Conservation (phyloP, 2,113 vertebrate species). For the Urocynchramus pylzowi region DNA sequence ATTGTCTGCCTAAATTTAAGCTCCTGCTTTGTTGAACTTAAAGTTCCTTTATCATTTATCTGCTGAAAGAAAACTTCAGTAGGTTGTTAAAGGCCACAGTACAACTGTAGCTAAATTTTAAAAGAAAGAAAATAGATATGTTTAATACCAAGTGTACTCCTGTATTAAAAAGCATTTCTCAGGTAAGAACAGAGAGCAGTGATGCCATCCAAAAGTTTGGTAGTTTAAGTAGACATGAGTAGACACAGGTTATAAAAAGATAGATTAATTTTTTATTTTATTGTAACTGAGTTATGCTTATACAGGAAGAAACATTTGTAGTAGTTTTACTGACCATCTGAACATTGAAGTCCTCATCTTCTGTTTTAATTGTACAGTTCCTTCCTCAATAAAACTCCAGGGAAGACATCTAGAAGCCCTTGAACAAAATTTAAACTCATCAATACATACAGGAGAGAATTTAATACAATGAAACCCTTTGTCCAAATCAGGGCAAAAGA, state of each 20-base stretch:
- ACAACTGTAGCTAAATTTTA: neutral
- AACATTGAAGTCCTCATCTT: neutral
- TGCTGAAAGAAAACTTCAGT: neutral
- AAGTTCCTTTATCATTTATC: neutral
- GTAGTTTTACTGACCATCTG: neutral
- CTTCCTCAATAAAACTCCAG: neutral
- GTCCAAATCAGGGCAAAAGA: neutral
- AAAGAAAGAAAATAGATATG: neutral
- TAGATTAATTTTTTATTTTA: neutral
- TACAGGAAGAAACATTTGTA: neutral
- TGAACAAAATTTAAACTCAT: neutral
- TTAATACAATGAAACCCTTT: neutral
- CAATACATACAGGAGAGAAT: neutral
- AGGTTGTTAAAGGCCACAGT: neutral
- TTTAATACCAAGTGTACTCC: neutral
- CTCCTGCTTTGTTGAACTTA: neutral
- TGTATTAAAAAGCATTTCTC: neutral
- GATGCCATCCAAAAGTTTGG: neutral
- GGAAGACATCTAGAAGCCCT: neutral
- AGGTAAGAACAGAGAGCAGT: neutral
- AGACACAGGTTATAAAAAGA: neutral
- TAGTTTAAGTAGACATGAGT: neutral
- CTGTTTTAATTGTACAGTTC: neutral
- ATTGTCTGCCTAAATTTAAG: neutral
- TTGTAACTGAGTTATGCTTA: neutral